These are phyloP conservation scores for Phenganax stokvisi DNA, from an alignment of 92 coral and sea anemone genomes.

Conservation along the genomic window DNA sequence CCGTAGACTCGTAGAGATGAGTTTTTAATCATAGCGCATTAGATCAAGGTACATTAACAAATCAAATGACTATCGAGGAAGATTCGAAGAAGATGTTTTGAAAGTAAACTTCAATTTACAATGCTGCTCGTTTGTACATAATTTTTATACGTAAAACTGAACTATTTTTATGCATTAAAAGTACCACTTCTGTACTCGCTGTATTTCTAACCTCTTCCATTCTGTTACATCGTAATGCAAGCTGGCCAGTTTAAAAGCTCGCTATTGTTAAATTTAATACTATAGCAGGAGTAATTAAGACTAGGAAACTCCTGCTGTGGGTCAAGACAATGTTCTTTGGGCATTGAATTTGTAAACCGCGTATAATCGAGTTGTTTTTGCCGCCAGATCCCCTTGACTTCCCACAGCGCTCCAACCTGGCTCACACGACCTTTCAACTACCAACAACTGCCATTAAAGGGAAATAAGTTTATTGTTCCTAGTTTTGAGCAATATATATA, in stretches of 20 bases:
- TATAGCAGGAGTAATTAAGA: slow-evolving; percentile 14
- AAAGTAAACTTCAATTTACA: slow-evolving; percentile 19
- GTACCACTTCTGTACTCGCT: not conserved
- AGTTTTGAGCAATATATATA: not conserved
- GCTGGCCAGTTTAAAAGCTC: not conserved
- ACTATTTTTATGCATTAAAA: slow-evolving; percentile 34
- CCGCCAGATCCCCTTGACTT: slow-evolving; percentile 18
- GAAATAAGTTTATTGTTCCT: not conserved
- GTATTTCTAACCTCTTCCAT: not conserved
- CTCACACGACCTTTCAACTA: slow-evolving; percentile 1
- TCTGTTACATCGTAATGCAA: not conserved
- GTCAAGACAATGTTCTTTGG: slow-evolving; percentile 19
- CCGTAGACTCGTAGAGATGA: not conserved
- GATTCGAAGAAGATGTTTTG: not conserved
- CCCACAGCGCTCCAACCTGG: slow-evolving; percentile 18
- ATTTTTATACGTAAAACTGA: slow-evolving; percentile 17
- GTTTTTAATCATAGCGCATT: not conserved
- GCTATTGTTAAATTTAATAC: slow-evolving; percentile 1
- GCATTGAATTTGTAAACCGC: slow-evolving; percentile 16
- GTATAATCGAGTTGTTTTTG: slow-evolving; percentile 13
- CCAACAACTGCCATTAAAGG: not conserved
- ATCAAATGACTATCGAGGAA: slow-evolving; percentile 1
- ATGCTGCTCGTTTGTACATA: slow-evolving; percentile 27
- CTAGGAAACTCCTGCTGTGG: slow-evolving; percentile 10
- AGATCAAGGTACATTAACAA: not conserved